Evolutionary conservation across 2,113 vertebrate species (phyloP), one percentile per base, ranked within the genome.

Genomic region (Haliaeetus leucogaster): DNA sequence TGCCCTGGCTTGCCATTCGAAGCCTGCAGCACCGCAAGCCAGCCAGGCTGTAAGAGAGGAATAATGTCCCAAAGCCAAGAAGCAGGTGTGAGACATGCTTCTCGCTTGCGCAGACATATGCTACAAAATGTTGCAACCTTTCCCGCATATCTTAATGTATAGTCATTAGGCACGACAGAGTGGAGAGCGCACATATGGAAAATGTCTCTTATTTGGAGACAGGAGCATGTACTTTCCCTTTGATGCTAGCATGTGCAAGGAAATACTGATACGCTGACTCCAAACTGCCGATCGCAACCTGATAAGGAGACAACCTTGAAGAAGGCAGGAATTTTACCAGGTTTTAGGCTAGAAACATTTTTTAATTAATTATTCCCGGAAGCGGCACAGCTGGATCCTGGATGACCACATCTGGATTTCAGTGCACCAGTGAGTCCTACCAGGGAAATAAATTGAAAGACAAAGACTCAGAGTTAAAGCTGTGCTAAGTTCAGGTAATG

Each of bases 81-180:
- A 90, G 48, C 86, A 90, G 96, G 93, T 94, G 91, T 83, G 84
- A 95, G 82, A 95, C 86, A 47, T 15, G 10, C 48, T 94, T 93
- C 94, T 91, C 17, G 4, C 89, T 96, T 88, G 84, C 9, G 2
- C 71, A 90, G 63, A 52, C 78, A 90, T 86, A 94, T 52, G 89
- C 74, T 94, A 47, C 71, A 81, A 77, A 93, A 91, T 26, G 42
- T 30, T 95, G 71, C 74, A 83, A 83, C 78, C 89, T 95, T 93
- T 90, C 84, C 78, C 4, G 11, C 50, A 16, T 59, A 88, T 83
- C 90, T 70, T 77, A 93, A 91, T 40, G 71, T 95, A 91, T 43
- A 96, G 91, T 90, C 81, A 73, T 86, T 77, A 95, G 50, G 78
- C 79, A 90, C 89, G 87, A 85, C 38, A 71, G 73, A 94, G 58